These are phyloP conservation scores for Scaptodrosophila latifasciaeformis DNA, from an alignment of 2,888 invertebrate species.

Conservation along the genomic window DNA sequence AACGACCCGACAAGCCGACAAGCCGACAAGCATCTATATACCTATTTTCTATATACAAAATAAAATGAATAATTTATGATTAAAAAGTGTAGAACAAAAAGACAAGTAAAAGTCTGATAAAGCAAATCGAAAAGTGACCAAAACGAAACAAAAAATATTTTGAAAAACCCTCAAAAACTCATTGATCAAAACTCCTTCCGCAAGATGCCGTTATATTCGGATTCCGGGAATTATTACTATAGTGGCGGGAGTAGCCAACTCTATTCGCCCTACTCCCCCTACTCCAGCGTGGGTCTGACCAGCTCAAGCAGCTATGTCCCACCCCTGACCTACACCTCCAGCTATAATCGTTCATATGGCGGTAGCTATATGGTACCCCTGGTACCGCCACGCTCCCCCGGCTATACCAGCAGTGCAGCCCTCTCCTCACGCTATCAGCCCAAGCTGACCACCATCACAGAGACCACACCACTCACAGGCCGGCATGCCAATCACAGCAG, in stretches of 20 bases:
- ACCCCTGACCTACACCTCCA: conserved; percentile 73
- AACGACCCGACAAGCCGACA: conserved; percentile 6
- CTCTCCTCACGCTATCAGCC: conserved; percentile 80
- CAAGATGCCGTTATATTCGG: conserved; percentile 83
- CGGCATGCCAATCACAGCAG: conserved; percentile 56
- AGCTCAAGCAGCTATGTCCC: conserved; percentile 77
- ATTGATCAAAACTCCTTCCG: too few relatives aligned
- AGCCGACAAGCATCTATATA: conserved; percentile 4
- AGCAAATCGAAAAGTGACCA: neutral
- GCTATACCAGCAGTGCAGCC: conserved; percentile 50
- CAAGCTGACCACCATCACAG: conserved; percentile 84
- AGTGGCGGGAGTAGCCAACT: conserved; percentile 76
- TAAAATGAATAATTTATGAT: neutral
- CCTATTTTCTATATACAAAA: neutral
- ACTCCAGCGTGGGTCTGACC: conserved; percentile 75
- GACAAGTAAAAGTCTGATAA: neutral
- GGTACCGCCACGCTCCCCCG: conserved; percentile 59
- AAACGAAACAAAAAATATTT: neutral
- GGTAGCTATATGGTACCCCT: conserved; percentile 69
- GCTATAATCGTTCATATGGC: conserved; percentile 77
- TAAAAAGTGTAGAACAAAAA: conserved; percentile 1
- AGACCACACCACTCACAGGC: conserved; percentile 72
- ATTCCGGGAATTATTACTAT: conserved; percentile 78
- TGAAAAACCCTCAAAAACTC: conserved; percentile 1
- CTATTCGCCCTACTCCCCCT: conserved; percentile 75